Percentiles rank a stretch among this genome's conserved stretches.
Evolutionary conservation across 2,113 vertebrate species (phyloP).

Genomic region (Spheniscus mendiculus): DNA sequence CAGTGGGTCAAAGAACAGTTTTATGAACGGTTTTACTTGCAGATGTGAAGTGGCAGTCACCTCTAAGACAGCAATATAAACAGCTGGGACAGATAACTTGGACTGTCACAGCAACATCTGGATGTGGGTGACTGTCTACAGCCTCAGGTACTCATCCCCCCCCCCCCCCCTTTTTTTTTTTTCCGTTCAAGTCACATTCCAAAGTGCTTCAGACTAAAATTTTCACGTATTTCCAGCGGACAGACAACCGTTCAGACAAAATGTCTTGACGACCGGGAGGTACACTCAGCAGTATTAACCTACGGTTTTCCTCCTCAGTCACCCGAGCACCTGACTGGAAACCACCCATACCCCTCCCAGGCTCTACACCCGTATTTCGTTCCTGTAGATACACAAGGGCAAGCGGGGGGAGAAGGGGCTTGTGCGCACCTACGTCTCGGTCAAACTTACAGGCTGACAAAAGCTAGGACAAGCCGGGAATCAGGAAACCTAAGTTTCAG

Average conservation of each 20-base stretch:
- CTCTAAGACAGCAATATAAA: neutral
- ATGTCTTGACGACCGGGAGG: neutral
- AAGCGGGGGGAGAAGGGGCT: neutral
- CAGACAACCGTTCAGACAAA: neutral
- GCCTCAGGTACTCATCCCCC: neutral
- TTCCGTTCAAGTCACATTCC: neutral
- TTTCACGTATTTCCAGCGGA: neutral
- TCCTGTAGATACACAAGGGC: neutral
- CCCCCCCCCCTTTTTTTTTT: no score
- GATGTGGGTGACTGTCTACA: neutral
- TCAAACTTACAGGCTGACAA: neutral
- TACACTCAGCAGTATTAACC: neutral
- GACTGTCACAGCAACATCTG: no score
- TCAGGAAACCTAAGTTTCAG: neutral
- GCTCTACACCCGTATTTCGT: accelerated
- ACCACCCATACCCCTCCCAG: accelerated
- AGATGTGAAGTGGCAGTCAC: neutral
- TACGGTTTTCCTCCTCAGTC: neutral
- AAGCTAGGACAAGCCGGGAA: neutral
- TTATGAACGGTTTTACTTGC: neutral
- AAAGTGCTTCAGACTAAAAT: neutral
- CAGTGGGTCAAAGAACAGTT: neutral
- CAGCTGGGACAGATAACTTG: neutral
- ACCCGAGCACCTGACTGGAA: neutral
- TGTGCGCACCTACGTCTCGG: neutral